Evolutionary conservation across 1,140 invertebrate species (phyloP), one percentile per base, ranked within the genome.

Genomic region (Pentalonia nigronervosa): DNA sequence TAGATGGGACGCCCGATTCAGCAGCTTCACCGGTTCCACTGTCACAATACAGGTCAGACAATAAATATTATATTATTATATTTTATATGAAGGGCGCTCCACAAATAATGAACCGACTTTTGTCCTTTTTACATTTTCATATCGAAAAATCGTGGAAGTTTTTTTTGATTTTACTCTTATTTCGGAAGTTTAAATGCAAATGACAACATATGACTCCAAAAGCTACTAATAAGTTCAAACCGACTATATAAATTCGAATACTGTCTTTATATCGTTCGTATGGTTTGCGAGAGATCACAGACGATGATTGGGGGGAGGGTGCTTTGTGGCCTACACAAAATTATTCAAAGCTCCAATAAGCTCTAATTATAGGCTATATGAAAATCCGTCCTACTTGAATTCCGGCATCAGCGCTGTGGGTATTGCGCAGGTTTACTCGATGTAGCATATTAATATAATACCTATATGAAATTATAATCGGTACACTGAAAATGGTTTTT

Each of bases 1-100:
- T 14, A 86, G 45, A 93, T 93, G 91, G 91, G 91, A 93, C 14
- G 91, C 81, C 9, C 30, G 48, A 0, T 93, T 93, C 91, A 86
- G 76, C 81, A 86, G 36, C 81, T 8, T 93, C 23, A 0, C 36
- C 3, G 50, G 81, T 7, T 36, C 48, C 25, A 86, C 91, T 25
- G 17, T 86, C 34, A 86, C 48, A 25, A 23, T 93, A 53, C 91
- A 93, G 91, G 91, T 93, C 14, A 84, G 91, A 41, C 9, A 76
- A 76, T 76, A 17, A 7, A n/a, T 17, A 76, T 17, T n/a, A n/a
- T 34, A 76, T 76, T 76, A 34, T 76, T n/a, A 7, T n/a, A 41
- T 41, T 41, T 41, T 41, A 41, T 67, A 47, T 34, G 7, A n/a
- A n/a, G 0, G 14, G 14, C n/a, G 30, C n/a, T n/a, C 14, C 30